Base-by-base conservation (phyloP, 2,797 vertebrate species). In the Lophotriccus pileatus region DNA sequence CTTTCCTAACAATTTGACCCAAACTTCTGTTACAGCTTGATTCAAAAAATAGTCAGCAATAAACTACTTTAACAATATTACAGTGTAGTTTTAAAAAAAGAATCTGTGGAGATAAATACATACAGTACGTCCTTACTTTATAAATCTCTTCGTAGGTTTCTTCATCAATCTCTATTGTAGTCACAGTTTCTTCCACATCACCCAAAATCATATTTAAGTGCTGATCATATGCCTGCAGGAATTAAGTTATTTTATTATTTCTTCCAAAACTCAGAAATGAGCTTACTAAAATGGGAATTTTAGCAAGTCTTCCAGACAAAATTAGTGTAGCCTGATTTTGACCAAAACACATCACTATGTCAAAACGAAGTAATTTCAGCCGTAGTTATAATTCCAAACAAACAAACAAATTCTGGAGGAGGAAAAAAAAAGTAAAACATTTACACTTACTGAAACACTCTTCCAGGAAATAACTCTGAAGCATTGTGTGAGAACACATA, bases 141-240 rank as follows among this genome's bases (percentile, higher is more conserved):
- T 99, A 99, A 32, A 99, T 99, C 90, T 99, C 99, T 96, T 99
- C 99, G 39, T 99, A 99, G 0, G 99, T 99, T 97, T 99, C 99
- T 96, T 99, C 99, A 43, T 99, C 99, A 14, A 99, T 99, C 96
- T 99, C 99, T 97, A 99, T 99, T 9, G 99, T 99, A 18, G 99
- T 99, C 91, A 99, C 99, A 1, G 99, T 99, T 97, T 99, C 99
- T 97, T 99, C 99, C 67, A 99, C 99, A 50, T 99, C 99, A 10
- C 99, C 99, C 84, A 99, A 97, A 94, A 99, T 99, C 99, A 99
- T 99, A 97, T 99, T 99, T 96, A 99, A 98, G 93, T 99, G 99
- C 91, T 99, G 99, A 97, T 99, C 99, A 50, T 99, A 99, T 3
- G 99, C 99, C 99, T 99, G 94, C 30, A 78, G n/a, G 58, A 92